A percentile compares a stretch with the other conserved stretches of the same genome.
Evolutionary conservation across 2,797 vertebrate species (phyloP).

Genomic region (Gobionotothen gibberifrons): DNA sequence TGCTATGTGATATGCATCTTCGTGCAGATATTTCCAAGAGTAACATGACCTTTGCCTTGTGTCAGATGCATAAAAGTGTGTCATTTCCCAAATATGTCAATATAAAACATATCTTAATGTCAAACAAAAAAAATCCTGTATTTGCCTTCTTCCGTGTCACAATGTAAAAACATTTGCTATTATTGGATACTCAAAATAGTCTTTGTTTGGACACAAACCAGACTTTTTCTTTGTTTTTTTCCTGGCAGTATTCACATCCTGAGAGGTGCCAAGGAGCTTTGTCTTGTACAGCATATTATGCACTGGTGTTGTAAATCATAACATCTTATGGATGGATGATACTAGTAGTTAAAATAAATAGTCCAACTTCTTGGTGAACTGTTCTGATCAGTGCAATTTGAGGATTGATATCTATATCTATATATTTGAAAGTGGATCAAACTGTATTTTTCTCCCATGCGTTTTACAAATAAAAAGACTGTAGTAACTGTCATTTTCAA

Average conservation of each 20-base stretch:
- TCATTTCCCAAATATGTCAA: constrained; percentile 5
- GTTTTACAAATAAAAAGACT: neutral
- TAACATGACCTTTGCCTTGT: neutral
- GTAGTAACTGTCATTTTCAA: neutral
- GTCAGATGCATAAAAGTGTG: neutral
- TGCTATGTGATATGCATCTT: neutral
- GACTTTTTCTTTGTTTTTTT: constrained; percentile 11
- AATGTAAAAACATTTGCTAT: neutral
- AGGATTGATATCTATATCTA: neutral
- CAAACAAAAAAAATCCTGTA: neutral
- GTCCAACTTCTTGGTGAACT: neutral
- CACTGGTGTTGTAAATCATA: neutral
- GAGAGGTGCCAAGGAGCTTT: constrained; percentile 8
- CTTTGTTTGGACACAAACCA: constrained; percentile 12
- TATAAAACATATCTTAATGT: neutral
- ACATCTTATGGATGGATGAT: constrained; percentile 8
- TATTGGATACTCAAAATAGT: neutral
- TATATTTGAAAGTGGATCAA: neutral
- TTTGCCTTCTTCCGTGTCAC: neutral
- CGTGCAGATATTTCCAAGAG: too few species aligned
- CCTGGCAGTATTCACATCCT: neutral
- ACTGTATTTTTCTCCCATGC: neutral
- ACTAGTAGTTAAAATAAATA: neutral
- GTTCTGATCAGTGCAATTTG: neutral
- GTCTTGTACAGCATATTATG: neutral